Percentiles rank a stretch among this genome's conserved stretches.
Conservation (phyloP, 2,797 vertebrate species). For the Huso huso region DNA sequence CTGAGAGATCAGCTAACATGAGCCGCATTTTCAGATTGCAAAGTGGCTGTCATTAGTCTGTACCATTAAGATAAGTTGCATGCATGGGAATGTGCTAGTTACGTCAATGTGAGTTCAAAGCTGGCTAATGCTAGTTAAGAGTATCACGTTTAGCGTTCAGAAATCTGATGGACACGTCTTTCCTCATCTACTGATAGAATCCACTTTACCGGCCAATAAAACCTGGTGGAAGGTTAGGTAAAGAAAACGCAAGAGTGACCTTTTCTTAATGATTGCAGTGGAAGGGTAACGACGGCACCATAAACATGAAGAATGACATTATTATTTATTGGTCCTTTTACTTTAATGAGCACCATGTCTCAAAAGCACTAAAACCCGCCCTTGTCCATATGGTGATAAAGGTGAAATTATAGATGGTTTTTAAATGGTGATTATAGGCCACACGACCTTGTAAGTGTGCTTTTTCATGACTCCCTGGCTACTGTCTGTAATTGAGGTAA, state of each 20-base stretch:
- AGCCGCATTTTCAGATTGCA: too few relatives aligned
- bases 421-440: background rate
- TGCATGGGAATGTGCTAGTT: too few relatives aligned
- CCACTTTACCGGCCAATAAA: constrained; percentile 38
- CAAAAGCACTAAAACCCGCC: background rate
- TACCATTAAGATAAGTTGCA: background rate
- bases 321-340: constrained; percentile 40
- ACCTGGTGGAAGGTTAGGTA: constrained; percentile 35
- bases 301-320: constrained; percentile 38
- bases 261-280: constrained; percentile 43
- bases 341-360: constrained; percentile 42
- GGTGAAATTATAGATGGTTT: background rate
- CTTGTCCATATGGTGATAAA: too few relatives aligned
- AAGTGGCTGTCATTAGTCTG: background rate
- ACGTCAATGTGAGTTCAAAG: too few relatives aligned
- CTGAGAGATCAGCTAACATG: too few relatives aligned
- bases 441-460: background rate
- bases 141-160: too few relatives aligned
- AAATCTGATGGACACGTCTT: too few relatives aligned
- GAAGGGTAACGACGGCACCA: constrained; percentile 52
- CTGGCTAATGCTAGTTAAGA: too few relatives aligned
- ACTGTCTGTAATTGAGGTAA: background rate
- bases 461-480: background rate
- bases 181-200: background rate
- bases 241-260: constrained; percentile 37